A percentile compares a stretch with the other conserved stretches of the same genome.
Evolutionary conservation across 2,888 invertebrate species (phyloP).

Genomic region (Campopleginae sp.): DNA sequence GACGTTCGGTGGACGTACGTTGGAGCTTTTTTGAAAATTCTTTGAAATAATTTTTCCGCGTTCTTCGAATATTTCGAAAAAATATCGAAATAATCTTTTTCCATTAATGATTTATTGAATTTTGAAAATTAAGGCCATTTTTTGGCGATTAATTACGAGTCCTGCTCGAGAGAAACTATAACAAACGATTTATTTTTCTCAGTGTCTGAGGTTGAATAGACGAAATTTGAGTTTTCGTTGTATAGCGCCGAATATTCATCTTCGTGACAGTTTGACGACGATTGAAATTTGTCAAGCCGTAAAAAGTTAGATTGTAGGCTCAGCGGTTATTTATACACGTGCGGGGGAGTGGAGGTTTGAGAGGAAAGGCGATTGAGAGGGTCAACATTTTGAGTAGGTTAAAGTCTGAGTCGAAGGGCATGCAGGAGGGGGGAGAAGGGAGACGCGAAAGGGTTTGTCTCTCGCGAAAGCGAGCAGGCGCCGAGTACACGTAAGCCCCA

Average conservation of each 20-base stretch:
- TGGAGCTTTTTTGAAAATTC: too few species aligned
- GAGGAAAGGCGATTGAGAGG: conserved; percentile 79
- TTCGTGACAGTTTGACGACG: neutral
- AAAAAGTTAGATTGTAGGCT: conserved; percentile 27
- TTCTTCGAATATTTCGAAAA: too few species aligned
- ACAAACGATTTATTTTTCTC: too few species aligned
- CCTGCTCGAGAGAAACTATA: too few species aligned
- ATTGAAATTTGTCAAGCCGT: neutral
- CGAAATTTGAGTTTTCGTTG: too few species aligned
- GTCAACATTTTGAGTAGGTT: conserved; percentile 79
- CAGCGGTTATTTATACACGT: conserved; percentile 46
- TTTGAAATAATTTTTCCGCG: too few species aligned
- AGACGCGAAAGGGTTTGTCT: conserved; percentile 34
- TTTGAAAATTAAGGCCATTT: too few species aligned
- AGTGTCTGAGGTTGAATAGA: too few species aligned
- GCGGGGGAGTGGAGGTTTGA: conserved; percentile 34
- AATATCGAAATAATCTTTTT: too few species aligned
- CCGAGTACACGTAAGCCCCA: conserved; percentile 63
- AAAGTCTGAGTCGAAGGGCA: conserved; percentile 33
- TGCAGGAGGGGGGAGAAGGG: conserved; percentile 31
- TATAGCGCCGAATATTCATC: neutral
- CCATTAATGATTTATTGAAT: too few species aligned
- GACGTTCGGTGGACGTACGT: too few species aligned
- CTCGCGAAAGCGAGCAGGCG: conserved; percentile 51
- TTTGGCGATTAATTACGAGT: too few species aligned